Evolutionary conservation across 2,797 vertebrate genomes (phyloP).

Genomic region (Sandelia bainsii): DNA sequence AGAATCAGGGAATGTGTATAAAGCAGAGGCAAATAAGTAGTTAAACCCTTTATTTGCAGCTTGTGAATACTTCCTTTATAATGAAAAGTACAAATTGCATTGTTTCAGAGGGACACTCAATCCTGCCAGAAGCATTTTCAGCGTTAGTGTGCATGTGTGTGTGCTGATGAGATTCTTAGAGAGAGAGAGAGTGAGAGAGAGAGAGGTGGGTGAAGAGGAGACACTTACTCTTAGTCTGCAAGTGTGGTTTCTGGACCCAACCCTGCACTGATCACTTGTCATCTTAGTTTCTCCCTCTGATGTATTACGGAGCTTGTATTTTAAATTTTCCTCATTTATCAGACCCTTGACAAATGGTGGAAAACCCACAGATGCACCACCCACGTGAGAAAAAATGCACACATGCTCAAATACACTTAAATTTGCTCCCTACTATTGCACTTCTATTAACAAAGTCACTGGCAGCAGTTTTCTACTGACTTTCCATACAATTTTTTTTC

Average conservation of each 20-base stretch:
- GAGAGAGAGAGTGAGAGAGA: constrained; percentile 1
- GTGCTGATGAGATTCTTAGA: neutral
- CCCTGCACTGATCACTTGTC: neutral
- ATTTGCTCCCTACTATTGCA: neutral
- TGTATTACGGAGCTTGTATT: constrained; percentile 36
- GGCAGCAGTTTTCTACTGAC: too few species aligned
- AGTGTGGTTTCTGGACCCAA: constrained; percentile 7
- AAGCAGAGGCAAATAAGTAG: neutral
- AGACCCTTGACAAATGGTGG: constrained; percentile 17
- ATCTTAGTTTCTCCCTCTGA: constrained; percentile 13
- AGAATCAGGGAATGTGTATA: too few species aligned
- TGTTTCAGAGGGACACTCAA: constrained; percentile 29
- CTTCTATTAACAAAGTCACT: too few species aligned
- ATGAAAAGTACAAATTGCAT: neutral
- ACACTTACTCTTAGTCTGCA: neutral
- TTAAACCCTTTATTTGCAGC: neutral
- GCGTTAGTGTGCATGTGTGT: constrained; percentile 1
- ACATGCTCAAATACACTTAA: constrained; percentile 2
- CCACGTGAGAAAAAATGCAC: constrained; percentile 28
- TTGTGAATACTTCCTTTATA: neutral
- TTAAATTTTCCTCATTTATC: constrained; percentile 33
- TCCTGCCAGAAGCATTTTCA: constrained; percentile 30
- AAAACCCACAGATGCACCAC: constrained; percentile 31
- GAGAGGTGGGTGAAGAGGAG: neutral
- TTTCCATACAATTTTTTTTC: too few species aligned